A percentile compares a stretch with the other conserved stretches of the same genome.
Evolutionary conservation across 2,888 invertebrate species (phyloP).

Genomic region (Timema podura): DNA sequence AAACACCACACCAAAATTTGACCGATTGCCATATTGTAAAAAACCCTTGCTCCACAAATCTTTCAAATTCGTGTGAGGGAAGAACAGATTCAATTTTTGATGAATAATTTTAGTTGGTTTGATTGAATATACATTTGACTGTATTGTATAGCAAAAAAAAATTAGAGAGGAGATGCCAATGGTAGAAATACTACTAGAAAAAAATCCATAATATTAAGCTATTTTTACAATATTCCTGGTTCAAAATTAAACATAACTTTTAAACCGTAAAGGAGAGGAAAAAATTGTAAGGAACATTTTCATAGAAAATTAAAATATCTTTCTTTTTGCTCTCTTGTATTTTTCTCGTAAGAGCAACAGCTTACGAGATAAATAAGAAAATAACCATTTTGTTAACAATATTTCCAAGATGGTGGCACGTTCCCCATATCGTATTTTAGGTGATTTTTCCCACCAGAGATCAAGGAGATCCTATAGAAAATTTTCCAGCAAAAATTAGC

Average conservation of each 20-base stretch:
- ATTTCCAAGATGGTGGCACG: constrained; percentile 9
- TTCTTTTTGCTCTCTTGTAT: not conserved
- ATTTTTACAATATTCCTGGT: not conserved
- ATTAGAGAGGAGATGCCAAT: not conserved
- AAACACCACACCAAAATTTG: too few relatives aligned
- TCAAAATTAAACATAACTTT: too few relatives aligned
- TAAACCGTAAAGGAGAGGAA: not conserved
- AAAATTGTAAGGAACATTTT: not conserved
- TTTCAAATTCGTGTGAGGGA: not conserved
- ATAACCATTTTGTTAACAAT: not conserved
- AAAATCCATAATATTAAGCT: too few relatives aligned
- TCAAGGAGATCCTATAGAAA: not conserved
- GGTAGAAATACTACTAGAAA: not conserved
- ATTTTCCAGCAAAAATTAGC: not conserved
- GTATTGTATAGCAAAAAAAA: too few relatives aligned
- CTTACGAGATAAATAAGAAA: too few relatives aligned
- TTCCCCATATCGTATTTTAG: not conserved
- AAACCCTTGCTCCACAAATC: not conserved
- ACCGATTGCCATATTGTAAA: not conserved
- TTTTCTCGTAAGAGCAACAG: not conserved
- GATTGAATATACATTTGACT: too few relatives aligned
- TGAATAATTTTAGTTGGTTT: too few relatives aligned
- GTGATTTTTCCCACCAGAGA: not conserved
- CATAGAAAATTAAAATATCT: not conserved
- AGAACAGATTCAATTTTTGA: not conserved